Evolutionary conservation across 2,113 vertebrate species (phyloP), one percentile per base, ranked within the genome.

Genomic region (Siniperca chuatsi): DNA sequence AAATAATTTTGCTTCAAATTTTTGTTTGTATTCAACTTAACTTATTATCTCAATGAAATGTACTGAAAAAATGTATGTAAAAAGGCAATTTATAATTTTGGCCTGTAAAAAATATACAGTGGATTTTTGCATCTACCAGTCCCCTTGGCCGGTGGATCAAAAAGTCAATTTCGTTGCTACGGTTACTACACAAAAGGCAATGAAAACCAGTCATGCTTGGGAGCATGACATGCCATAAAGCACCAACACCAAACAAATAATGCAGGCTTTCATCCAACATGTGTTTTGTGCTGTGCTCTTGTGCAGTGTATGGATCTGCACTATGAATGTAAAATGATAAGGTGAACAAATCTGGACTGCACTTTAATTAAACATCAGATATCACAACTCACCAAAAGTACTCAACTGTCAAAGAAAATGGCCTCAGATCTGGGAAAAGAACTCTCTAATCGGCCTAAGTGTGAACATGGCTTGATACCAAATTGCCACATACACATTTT

Each of bases 181-280:
- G 61, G 71, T 42, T 55, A 42, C 50, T 42, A 48, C 23, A 72
- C 61, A 69, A 81, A 58, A 82, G 62, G 33, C 42, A 42, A 29
- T 66, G 50, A 81, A 75, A 84, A 33, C 29, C 3, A 78, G 15
- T 3, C 61, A 37, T 33, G 70, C 52, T 40, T 46, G 16, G 33
- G 37, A 73, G 44, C 48, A n/a, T 4, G 5, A 9, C 16, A 10
- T 21, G 13, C 73, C 33, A 72, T 73, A n/a, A 75, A 65, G 54
- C 68, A 84, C 6, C 25, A 73, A 4, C 9, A 44, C 18, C 54
- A 74, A 48, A 75, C 65, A 81, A 52, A 67, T 40, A n/a, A 75
- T 0, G 0, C 60, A 61, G 29, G 40, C 57, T 52, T 70, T 42
- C 55, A 88, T 57, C 29, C 55, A 58, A n/a, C 29, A 44, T 21